phyloP scores from a whole-genome alignment of 2,888 invertebrate species.

The Coenonympha arcania region DNA sequence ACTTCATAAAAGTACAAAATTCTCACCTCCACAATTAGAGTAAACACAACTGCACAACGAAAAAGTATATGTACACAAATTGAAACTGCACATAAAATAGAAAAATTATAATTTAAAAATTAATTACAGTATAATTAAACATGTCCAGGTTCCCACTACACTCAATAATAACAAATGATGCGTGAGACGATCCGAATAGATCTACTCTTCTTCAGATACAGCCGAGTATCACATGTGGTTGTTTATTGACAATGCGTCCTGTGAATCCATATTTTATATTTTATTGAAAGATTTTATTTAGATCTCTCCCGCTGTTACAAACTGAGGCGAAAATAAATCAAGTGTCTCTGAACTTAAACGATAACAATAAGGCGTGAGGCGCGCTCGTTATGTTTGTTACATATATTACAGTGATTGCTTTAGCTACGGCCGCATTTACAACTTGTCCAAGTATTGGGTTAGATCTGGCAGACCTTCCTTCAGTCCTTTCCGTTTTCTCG shows the following conservation, averaged over 20 bases:
- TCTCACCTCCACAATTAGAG: constrained; percentile 35
- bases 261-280: constrained; percentile 55
- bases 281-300: constrained; percentile 42
- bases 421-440: constrained; percentile 82
- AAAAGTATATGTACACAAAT: constrained; percentile 51
- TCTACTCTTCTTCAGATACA: constrained; percentile 28
- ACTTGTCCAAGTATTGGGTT: constrained; percentile 96
- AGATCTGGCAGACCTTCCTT: constrained; percentile 98
- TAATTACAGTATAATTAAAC: constrained; percentile 70
- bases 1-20: background rate
- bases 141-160: constrained; percentile 45
- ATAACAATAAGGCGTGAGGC: constrained; percentile 53
- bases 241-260: constrained; percentile 50
- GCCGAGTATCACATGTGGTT: constrained; percentile 45
- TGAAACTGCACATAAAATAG: constrained; percentile 54
- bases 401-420: constrained; percentile 68
- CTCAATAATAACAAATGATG: constrained; percentile 40
- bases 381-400: constrained; percentile 57
- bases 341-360: constrained; percentile 37
- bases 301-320: constrained; percentile 22
- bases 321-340: constrained; percentile 10
- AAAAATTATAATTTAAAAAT: constrained; percentile 75
- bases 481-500: constrained; percentile 98
- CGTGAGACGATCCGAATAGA: constrained; percentile 32
- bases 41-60: constrained; percentile 8